phyloP scores from a whole-genome alignment of 2,797 vertebrate genomes.

The Micromesistius poutassou region DNA sequence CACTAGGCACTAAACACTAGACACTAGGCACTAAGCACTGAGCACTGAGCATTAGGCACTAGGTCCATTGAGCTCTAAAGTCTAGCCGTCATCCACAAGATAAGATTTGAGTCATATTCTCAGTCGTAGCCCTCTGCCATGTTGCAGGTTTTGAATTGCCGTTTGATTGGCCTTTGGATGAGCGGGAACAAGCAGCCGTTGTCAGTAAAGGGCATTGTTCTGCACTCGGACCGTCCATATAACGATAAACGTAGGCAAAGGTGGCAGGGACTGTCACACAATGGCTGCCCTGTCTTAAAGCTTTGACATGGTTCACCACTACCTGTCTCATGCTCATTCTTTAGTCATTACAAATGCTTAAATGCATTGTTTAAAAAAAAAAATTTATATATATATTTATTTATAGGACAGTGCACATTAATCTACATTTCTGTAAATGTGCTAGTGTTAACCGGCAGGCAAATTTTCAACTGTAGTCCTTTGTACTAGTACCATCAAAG shows the following conservation, averaged over 20 bases:
- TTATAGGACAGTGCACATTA: too few species aligned
- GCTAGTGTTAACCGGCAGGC: too few species aligned
- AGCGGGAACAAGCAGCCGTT: background rate
- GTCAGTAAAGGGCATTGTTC: background rate
- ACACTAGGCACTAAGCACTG: too few species aligned
- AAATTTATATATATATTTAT: too few species aligned
- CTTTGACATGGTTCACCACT: background rate
- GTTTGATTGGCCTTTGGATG: background rate
- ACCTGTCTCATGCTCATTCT: background rate
- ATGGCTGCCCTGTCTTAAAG: background rate
- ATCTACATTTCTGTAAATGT: too few species aligned
- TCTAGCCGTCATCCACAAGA: background rate
- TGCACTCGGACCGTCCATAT: background rate
- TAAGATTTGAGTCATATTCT: background rate
- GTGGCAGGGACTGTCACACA: background rate
- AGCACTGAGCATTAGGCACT: too few species aligned
- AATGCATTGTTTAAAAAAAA: background rate
- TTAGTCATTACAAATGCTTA: background rate
- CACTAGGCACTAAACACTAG: too few species aligned
- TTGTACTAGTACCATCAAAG: background rate
- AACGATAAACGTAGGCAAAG: background rate
- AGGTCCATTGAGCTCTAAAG: too few species aligned
- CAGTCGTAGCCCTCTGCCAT: background rate
- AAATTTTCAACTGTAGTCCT: too few species aligned
- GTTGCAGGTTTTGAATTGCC: background rate